A percentile compares a stretch with the other conserved stretches of the same genome.
Evolutionary conservation across 2,888 invertebrate genomes (phyloP).

Genomic region (Yponomeuta evonymella): DNA sequence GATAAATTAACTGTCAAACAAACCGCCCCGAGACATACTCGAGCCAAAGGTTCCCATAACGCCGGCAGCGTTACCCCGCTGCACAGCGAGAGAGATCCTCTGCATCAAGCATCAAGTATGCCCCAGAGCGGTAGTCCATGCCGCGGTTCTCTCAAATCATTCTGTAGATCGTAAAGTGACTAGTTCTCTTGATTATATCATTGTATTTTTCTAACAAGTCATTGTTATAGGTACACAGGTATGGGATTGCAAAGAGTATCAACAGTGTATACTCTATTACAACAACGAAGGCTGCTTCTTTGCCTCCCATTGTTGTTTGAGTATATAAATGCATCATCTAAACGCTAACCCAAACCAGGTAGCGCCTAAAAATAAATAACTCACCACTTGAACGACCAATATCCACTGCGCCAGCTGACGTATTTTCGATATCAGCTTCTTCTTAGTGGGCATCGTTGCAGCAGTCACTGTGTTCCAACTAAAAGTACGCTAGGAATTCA

Average conservation of each 20-base stretch:
- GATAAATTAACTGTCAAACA: too few relatives aligned
- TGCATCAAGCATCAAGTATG: too few relatives aligned
- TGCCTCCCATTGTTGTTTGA: neutral
- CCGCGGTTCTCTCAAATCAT: neutral
- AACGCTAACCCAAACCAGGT: constrained; percentile 17
- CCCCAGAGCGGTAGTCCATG: too few relatives aligned
- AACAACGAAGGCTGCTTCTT: neutral
- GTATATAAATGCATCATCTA: neutral
- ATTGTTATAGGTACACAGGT: neutral
- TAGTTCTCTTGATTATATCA: neutral
- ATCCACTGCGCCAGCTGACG: constrained; percentile 67
- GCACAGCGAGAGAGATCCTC: too few relatives aligned
- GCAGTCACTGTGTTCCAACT: constrained; percentile 18
- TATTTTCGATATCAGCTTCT: constrained; percentile 66
- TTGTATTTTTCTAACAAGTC: neutral
- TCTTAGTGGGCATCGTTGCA: constrained; percentile 65
- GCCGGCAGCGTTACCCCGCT: too few relatives aligned
- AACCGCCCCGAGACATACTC: too few relatives aligned
- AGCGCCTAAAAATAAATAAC: constrained; percentile 32
- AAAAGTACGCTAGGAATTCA: constrained; percentile 55
- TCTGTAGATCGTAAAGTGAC: neutral
- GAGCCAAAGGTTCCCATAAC: too few relatives aligned
- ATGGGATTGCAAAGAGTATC: neutral
- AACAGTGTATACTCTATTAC: neutral
- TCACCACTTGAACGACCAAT: constrained; percentile 69